These are phyloP conservation scores for Petrolisthes manimaculis DNA, from an alignment of 2,888 invertebrate genomes.

Conservation along the genomic window DNA sequence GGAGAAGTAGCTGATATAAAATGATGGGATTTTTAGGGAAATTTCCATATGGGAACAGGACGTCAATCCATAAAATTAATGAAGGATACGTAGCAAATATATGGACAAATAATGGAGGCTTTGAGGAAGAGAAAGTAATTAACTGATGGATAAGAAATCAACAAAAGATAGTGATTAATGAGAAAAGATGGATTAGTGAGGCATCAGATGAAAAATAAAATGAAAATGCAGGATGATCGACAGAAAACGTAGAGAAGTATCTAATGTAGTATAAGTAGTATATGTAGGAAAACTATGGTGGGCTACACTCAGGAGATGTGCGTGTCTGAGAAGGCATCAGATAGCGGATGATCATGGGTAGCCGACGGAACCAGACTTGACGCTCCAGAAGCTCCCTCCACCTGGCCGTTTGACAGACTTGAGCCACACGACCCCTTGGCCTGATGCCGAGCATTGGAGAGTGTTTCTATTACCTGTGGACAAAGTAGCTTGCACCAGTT, in stretches of 20 bases:
- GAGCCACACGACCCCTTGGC: slow-evolving; percentile 10
- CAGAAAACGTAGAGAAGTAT: background rate
- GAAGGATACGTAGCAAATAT: too few relatives aligned
- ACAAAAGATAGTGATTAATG: too few relatives aligned
- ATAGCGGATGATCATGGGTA: slow-evolving; percentile 27
- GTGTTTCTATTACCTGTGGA: slow-evolving; percentile 52
- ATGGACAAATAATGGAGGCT: too few relatives aligned
- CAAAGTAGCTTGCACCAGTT: background rate
- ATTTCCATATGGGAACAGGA: too few relatives aligned
- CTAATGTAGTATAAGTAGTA: background rate
- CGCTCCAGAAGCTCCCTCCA: slow-evolving; percentile 15
- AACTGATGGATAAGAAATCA: too few relatives aligned
- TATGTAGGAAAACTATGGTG: background rate
- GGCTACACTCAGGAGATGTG: background rate
- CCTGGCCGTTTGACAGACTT: slow-evolving; percentile 37
- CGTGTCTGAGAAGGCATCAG: background rate
- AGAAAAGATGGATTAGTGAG: too few relatives aligned
- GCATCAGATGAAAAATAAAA: background rate
- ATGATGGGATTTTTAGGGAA: too few relatives aligned
- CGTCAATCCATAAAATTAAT: too few relatives aligned
- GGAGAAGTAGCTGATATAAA: too few relatives aligned
- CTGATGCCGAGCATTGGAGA: slow-evolving; percentile 42
- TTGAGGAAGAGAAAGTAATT: too few relatives aligned
- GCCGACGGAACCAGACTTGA: slow-evolving; percentile 12
- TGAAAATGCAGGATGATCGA: background rate